A percentile compares a stretch with the other conserved stretches of the same genome.
Conservation (phyloP, 2,888 invertebrate genomes). For the Maniola hyperantus region DNA sequence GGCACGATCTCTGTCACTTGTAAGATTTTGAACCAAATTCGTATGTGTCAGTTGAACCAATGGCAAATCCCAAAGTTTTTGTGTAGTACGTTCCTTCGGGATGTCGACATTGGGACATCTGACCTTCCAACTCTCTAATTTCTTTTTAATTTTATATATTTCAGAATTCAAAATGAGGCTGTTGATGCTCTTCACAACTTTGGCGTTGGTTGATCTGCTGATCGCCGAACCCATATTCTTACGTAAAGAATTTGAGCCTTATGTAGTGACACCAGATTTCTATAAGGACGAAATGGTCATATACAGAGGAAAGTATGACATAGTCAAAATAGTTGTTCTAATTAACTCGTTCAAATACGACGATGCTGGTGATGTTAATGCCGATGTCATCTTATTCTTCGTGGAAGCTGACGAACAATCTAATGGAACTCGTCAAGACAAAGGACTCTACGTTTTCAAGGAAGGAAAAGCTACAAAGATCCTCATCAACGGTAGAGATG, state of each 20-base stretch:
- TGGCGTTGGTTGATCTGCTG: slow-evolving; percentile 40
- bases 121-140: no score
- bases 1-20: no score
- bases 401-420: slow-evolving; percentile 41
- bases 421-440: slow-evolving; percentile 32
- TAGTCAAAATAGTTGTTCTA: slow-evolving; percentile 43
- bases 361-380: neutral
- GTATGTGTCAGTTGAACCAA: no score
- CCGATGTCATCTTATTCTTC: slow-evolving; percentile 40
- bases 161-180: slow-evolving; percentile 35
- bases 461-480: slow-evolving; percentile 43
- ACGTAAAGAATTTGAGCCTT: slow-evolving; percentile 23
- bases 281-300: slow-evolving; percentile 30
- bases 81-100: no score
- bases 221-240: slow-evolving; percentile 35
- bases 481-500: slow-evolving; percentile 52
- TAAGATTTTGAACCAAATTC: no score
- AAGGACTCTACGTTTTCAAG: slow-evolving; percentile 48
- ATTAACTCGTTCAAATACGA: slow-evolving; percentile 41
- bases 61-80: no score
- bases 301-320: slow-evolving; percentile 42
- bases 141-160: slow-evolving; percentile 27
- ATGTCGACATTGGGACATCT: no score
- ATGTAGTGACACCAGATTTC: slow-evolving; percentile 35
- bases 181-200: slow-evolving; percentile 34